Base-by-base conservation (phyloP, 2,797 vertebrate species). In the Amazona ochrocephala region DNA sequence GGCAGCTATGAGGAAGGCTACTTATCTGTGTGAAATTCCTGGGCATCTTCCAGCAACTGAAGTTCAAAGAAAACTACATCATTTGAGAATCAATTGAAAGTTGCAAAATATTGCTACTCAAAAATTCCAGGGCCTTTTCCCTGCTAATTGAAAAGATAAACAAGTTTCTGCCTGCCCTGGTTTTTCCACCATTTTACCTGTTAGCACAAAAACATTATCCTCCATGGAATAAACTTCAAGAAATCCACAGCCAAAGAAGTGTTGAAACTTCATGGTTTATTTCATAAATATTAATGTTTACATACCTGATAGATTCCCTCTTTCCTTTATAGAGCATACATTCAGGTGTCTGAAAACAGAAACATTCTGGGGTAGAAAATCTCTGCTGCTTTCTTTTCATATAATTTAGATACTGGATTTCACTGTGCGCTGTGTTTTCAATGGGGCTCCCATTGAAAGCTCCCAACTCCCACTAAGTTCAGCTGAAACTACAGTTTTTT, bases 271-370 rank as follows among this genome's bases (percentile, higher is more conserved):
- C 71, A 67, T 87, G 71, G 93, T 93, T 95, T 95, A 91, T 96
- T 95, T 91, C 64, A 94, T 95, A 96, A 96, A 96, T 96, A 95
- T 96, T 94, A 95, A 95, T 93, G 96, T 94, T 95, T 92, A 91
- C 48, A 58, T 90, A 64, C 48, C 54, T 94, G 90, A 87, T 45
- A 67, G 4, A 64, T 48, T 94, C 60, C 48, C 47, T 82, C 48
- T 91, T 95, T 84, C 74, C 56, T 86, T 88, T 90, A n/a, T 48
- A 45, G 41, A 22, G 26, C 47, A 45, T 74, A 71, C 51, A 86
- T 60, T 82, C 89, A 86, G 47, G 70, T 84, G 53, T 78, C 66
- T 94, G 91, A 70, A 87, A 93, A 48, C 45, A 89, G 70, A 83
- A 89, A 50, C 58, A 27, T 42, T 84, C 34, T 30, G 18, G 13